Evolutionary conservation across 1,140 invertebrate species (phyloP).

Genomic region (Heliconius melpomene): DNA sequence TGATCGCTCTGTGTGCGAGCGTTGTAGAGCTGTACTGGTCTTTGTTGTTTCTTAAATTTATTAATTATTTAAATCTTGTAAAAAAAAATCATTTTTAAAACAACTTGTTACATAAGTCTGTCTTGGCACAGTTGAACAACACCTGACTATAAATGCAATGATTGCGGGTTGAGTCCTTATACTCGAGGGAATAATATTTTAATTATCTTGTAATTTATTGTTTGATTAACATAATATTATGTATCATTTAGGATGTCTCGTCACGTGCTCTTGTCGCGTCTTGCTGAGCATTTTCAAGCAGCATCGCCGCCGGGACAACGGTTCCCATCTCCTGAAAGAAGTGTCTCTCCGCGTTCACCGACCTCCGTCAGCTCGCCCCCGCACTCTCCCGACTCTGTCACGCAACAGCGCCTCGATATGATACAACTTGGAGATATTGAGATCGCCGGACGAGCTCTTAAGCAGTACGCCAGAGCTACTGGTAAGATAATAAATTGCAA

Average conservation of each 20-base stretch:
- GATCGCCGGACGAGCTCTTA: slow-evolving; percentile 69
- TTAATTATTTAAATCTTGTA: not conserved
- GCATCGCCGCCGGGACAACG: slow-evolving; percentile 64
- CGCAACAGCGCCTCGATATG: slow-evolving; percentile 58
- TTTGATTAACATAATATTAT: not conserved
- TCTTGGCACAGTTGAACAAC: not conserved
- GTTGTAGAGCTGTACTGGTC: not conserved
- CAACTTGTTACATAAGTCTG: not conserved
- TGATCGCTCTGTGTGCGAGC: slow-evolving; percentile 26
- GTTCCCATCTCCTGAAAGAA: slow-evolving; percentile 70
- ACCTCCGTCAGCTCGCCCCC: slow-evolving; percentile 60
- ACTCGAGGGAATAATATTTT: not conserved
- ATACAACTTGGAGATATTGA: slow-evolving; percentile 71
- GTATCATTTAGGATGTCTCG: slow-evolving; percentile 63
- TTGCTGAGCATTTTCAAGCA: slow-evolving; percentile 73
- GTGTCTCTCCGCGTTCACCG: slow-evolving; percentile 60
- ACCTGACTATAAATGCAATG: not conserved
- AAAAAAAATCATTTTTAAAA: not conserved
- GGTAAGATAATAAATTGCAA: slow-evolving; percentile 45
- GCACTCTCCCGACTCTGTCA: slow-evolving; percentile 60
- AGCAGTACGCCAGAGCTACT: slow-evolving; percentile 73
- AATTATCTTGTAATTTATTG: not conserved
- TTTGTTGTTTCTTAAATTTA: not conserved
- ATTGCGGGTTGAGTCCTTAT: not conserved
- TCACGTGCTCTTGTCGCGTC: slow-evolving; percentile 69